Evolutionary conservation across 2,888 invertebrate genomes (phyloP).

Genomic region (Sepiola atlantica): DNA sequence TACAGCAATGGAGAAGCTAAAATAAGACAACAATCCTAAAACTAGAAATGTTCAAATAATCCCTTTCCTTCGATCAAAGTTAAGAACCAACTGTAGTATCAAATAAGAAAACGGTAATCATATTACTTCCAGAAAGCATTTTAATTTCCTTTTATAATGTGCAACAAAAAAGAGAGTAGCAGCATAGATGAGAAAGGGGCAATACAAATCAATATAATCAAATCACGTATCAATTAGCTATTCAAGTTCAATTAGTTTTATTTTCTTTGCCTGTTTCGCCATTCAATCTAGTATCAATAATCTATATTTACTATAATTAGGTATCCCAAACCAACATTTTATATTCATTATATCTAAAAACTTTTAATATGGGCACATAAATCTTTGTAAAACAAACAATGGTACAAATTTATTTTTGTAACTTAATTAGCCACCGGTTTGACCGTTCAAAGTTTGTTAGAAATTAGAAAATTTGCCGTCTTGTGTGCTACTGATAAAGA

Average conservation of each 20-base stretch:
- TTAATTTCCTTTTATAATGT: conserved; percentile 2
- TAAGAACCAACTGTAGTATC: not conserved
- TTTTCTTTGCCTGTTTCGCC: not conserved
- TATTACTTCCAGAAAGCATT: not conserved
- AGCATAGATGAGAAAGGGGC: not conserved
- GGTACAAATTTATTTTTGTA: too few relatives aligned
- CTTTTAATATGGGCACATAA: too few relatives aligned
- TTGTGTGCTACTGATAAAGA: too few relatives aligned
- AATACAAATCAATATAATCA: not conserved
- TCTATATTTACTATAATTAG: not conserved
- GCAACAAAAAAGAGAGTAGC: not conserved
- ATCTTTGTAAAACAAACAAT: too few relatives aligned
- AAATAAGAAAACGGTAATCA: not conserved
- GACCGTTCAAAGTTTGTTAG: too few relatives aligned
- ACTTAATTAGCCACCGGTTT: too few relatives aligned
- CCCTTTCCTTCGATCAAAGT: not conserved
- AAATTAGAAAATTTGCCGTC: too few relatives aligned
- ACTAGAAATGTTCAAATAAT: not conserved
- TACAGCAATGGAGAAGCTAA: not conserved
- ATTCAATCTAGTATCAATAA: not conserved
- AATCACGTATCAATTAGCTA: conserved; percentile 6
- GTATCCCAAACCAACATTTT: too few relatives aligned
- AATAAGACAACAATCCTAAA: not conserved
- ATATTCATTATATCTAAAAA: too few relatives aligned
- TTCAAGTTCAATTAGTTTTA: conserved; percentile 8